These are phyloP conservation scores for Cossypha niveicapilla DNA, from an alignment of 2,797 vertebrate genomes.

Conservation along the genomic window DNA sequence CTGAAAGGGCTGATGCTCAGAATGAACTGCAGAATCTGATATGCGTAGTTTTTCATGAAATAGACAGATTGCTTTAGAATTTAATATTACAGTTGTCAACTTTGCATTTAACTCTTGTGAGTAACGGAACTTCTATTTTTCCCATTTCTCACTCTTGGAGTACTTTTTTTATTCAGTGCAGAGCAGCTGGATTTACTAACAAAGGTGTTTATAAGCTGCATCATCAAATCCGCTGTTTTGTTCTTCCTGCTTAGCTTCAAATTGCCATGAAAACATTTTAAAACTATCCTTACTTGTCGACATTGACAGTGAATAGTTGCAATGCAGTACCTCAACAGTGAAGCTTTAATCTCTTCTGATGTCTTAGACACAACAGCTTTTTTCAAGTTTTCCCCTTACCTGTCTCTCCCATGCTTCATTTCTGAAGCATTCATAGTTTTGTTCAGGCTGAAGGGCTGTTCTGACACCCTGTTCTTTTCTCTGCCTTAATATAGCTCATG, in stretches of 20 bases:
- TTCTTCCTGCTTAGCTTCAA: background rate
- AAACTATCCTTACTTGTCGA: background rate
- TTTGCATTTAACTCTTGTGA: background rate
- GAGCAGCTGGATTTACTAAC: background rate
- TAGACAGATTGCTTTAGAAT: background rate
- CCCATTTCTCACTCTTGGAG: background rate
- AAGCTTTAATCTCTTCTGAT: background rate
- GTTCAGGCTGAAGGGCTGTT: background rate
- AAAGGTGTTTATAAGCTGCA: background rate
- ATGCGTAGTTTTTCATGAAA: background rate
- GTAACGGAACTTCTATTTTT: background rate
- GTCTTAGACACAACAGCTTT: background rate
- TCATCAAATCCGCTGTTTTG: background rate
- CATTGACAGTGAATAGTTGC: background rate
- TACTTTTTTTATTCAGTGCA: background rate
- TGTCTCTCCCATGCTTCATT: background rate
- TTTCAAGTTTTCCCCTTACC: background rate
- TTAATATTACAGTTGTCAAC: background rate
- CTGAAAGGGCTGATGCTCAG: background rate
- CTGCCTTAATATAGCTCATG: background rate
- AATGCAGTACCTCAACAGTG: background rate
- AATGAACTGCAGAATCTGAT: background rate
- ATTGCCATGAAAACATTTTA: background rate
- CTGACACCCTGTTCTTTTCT: background rate
- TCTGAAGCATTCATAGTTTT: background rate